Evolutionary conservation across 2,797 vertebrate genomes (phyloP).

Genomic region (Syndactyla subalaris): DNA sequence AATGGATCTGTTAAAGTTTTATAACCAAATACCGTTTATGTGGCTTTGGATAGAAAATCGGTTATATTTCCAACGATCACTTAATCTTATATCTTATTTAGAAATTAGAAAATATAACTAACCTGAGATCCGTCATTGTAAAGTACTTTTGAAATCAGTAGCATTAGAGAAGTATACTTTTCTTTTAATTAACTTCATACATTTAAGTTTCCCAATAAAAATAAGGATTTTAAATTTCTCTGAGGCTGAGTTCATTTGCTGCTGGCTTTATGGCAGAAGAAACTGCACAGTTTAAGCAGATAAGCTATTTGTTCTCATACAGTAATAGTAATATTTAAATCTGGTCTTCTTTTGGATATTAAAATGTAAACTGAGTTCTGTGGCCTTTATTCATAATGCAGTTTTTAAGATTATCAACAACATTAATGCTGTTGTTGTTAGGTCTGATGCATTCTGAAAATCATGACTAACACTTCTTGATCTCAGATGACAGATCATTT

Average conservation of each 20-base stretch:
- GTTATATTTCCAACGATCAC: constrained; percentile 57
- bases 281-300: not conserved
- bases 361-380: not conserved
- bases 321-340: not conserved
- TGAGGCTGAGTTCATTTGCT: not conserved
- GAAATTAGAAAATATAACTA: constrained; percentile 63
- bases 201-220: constrained; percentile 24
- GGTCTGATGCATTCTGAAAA: not conserved
- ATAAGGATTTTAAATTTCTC: not conserved
- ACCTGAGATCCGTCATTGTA: not conserved
- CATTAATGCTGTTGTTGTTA: not conserved
- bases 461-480: not conserved
- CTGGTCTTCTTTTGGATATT: not conserved
- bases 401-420: not conserved
- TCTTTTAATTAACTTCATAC: not conserved
- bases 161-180: constrained; percentile 32
- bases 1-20: constrained; percentile 87
- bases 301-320: not conserved
- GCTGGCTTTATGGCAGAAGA: not conserved
- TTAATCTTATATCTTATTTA: constrained; percentile 65
- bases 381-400: not conserved
- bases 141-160: constrained; percentile 34
- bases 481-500: not conserved
- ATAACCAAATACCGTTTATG: constrained; percentile 85
- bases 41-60: constrained; percentile 50